Conservation (phyloP, 2,113 vertebrate genomes). For the Holacanthus passer region DNA sequence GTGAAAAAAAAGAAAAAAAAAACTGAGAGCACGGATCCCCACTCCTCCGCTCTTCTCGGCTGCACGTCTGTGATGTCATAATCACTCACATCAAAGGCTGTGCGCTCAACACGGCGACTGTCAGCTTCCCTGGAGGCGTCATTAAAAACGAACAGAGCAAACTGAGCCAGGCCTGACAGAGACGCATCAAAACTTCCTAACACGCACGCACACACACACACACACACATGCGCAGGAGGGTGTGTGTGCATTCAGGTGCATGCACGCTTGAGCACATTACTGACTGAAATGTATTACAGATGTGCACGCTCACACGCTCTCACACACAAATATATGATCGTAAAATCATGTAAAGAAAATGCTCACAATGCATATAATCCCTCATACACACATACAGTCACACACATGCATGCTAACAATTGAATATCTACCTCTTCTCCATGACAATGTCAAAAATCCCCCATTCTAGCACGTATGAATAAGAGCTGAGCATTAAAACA, state of each 20-base stretch:
- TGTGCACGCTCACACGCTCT: not conserved
- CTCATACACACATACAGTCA: not conserved
- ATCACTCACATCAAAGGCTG: constrained; percentile 87
- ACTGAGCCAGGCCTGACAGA: constrained; percentile 81
- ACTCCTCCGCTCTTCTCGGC: constrained; percentile 80
- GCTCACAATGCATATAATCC: constrained; percentile 20
- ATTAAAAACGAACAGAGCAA: constrained; percentile 86
- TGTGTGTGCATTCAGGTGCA: constrained; percentile 21
- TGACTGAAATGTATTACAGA: not conserved
- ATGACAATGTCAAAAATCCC: constrained; percentile 26
- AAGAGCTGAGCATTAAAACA: constrained; percentile 17
- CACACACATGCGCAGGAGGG: constrained; percentile 13
- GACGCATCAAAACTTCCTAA: constrained; percentile 80
- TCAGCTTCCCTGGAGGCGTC: constrained; percentile 88
- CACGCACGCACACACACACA: constrained; percentile 16
- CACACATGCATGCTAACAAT: constrained; percentile 8
- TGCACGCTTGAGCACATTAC: not conserved
- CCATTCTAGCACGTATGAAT: constrained; percentile 22
- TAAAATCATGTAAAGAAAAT: constrained; percentile 42
- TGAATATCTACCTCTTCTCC: constrained; percentile 40
- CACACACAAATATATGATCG: constrained; percentile 35
- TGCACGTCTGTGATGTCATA: constrained; percentile 87
- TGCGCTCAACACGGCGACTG: constrained; percentile 84
- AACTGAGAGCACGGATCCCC: constrained; percentile 70
- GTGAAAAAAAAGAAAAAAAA: constrained; percentile 47